phyloP scores from a whole-genome alignment of 1,140 invertebrate genomes.

The Cepaea nemoralis region DNA sequence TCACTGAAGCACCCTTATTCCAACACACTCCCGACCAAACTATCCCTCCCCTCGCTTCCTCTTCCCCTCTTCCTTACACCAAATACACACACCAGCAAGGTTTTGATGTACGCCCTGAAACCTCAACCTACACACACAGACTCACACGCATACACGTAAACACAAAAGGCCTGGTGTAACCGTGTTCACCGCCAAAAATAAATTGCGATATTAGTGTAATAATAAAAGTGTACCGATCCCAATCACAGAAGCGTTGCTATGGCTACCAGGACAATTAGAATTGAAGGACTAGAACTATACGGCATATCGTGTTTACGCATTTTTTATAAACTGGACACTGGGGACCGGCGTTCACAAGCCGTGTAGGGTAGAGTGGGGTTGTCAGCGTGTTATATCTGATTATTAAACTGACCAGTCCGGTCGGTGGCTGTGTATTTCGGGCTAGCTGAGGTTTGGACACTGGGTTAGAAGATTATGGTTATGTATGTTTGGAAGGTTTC shows the following conservation, averaged over 20 bases:
- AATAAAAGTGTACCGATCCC: slow-evolving; percentile 30
- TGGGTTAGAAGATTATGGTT: no score
- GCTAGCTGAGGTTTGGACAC: no score
- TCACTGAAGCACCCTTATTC: neutral
- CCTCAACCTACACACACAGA: neutral
- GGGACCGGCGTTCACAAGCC: neutral
- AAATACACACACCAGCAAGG: no score
- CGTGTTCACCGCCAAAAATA: slow-evolving; percentile 1
- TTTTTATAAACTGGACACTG: slow-evolving; percentile 13
- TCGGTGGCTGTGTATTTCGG: neutral
- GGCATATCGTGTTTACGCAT: slow-evolving; percentile 3
- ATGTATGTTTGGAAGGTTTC: no score
- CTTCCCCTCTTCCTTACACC: no score
- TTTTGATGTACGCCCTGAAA: neutral
- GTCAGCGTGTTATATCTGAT: no score
- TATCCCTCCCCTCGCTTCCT: neutral
- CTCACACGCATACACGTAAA: neutral
- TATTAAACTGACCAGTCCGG: neutral
- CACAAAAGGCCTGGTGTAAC: no score
- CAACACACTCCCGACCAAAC: neutral
- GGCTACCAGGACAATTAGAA: slow-evolving; percentile 31
- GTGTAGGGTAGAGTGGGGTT: neutral
- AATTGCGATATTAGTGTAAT: slow-evolving; percentile 34
- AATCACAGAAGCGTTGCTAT: slow-evolving; percentile 35
- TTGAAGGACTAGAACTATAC: slow-evolving; percentile 25